phyloP scores from a whole-genome alignment of 2,113 vertebrate species.

The Mirza zaza region DNA sequence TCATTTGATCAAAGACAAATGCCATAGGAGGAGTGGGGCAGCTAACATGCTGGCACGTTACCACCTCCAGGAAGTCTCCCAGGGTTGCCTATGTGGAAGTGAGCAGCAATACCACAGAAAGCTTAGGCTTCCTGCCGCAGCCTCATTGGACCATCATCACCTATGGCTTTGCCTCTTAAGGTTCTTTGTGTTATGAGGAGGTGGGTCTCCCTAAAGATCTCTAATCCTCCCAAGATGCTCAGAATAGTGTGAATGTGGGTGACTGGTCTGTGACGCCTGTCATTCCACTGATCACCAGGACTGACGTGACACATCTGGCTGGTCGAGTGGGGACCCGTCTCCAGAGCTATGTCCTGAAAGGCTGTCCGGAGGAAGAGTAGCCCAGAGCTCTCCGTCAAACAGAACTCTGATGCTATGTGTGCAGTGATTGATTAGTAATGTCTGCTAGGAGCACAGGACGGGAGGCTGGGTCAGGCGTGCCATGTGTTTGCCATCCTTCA shows the following conservation, averaged over 20 bases:
- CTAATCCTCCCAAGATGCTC: background rate
- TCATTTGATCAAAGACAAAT: background rate
- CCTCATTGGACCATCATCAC: background rate
- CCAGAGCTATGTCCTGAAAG: background rate
- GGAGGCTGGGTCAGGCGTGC: rapidly evolving
- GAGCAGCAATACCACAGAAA: background rate
- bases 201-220: background rate
- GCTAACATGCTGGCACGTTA: background rate
- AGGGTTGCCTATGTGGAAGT: background rate
- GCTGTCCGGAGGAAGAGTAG: background rate
- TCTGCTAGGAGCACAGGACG: background rate
- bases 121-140: background rate
- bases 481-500: background rate
- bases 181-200: background rate
- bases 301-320: background rate
- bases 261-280: background rate
- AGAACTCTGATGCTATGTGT: rapidly evolving
- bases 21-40: background rate
- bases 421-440: background rate
- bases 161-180: background rate
- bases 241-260: background rate
- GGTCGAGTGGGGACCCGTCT: background rate
- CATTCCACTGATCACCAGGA: background rate
- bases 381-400: background rate
- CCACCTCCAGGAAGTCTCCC: background rate